Percentiles rank a stretch among this genome's conserved stretches.
Evolutionary conservation across 2,888 invertebrate genomes (phyloP).

Genomic region (Iselma pallidipennis): DNA sequence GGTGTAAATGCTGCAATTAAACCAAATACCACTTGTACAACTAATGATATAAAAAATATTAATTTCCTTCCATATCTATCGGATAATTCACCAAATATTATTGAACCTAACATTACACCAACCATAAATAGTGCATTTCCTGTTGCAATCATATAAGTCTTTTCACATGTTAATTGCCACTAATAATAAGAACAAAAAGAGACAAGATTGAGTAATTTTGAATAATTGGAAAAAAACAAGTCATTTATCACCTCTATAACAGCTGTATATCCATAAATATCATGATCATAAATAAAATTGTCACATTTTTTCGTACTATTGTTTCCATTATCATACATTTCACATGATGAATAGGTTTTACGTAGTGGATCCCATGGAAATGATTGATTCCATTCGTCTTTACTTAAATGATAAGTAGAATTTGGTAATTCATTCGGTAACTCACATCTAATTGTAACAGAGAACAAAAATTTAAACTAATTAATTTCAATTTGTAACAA

Average conservation of each 20-base stretch:
- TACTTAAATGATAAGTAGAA: conserved; percentile 58
- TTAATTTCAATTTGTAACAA: background rate
- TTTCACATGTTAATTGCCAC: conserved; percentile 71
- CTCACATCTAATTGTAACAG: conserved; percentile 59
- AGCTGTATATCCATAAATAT: conserved; percentile 64
- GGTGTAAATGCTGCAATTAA: conserved; percentile 68
- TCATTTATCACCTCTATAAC: conserved; percentile 64
- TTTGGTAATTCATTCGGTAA: conserved; percentile 62
- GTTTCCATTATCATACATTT: conserved; percentile 54
- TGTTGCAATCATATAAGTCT: conserved; percentile 64
- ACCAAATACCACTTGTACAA: conserved; percentile 71
- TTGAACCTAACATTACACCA: conserved; percentile 73
- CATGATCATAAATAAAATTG: conserved; percentile 64
- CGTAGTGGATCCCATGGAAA: conserved; percentile 60
- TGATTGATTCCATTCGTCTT: conserved; percentile 56
- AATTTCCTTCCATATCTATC: conserved; percentile 73
- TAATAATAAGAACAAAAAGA: conserved; percentile 38
- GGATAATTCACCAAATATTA: conserved; percentile 72
- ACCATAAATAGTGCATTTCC: conserved; percentile 73
- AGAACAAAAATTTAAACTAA: conserved; percentile 1
- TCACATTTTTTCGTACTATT: conserved; percentile 58
- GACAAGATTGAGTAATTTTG: background rate
- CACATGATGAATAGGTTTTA: conserved; percentile 60
- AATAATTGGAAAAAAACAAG: background rate
- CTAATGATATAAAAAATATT: conserved; percentile 72